phyloP scores from a whole-genome alignment of 2,113 vertebrate species.

The Heterochromis multidens region DNA sequence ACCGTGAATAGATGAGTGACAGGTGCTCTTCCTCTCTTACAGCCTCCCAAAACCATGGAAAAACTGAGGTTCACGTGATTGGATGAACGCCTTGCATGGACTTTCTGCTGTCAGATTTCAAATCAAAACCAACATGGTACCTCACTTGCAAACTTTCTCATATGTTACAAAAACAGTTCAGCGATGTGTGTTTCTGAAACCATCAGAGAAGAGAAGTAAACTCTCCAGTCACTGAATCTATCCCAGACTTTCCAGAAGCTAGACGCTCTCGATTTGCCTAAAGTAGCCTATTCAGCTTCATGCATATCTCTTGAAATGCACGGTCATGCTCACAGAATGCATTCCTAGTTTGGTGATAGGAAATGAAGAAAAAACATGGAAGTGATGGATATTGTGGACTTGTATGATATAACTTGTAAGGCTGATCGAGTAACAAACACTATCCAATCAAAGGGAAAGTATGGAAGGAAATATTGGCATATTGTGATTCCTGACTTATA shows the following conservation, averaged over 20 bases:
- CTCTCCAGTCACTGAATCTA: background rate
- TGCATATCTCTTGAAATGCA: background rate
- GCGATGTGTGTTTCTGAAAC: background rate
- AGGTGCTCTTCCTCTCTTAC: background rate
- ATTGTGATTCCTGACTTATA: background rate
- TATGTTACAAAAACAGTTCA: background rate
- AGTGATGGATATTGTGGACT: background rate
- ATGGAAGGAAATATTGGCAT: background rate
- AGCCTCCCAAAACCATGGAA: background rate
- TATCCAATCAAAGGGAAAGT: background rate
- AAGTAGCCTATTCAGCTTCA: background rate
- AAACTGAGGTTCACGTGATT: background rate
- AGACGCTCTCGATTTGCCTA: fast-evolving
- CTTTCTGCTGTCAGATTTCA: background rate
- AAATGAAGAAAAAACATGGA: background rate
- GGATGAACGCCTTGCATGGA: fast-evolving
- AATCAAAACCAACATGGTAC: background rate
- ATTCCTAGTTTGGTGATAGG: background rate
- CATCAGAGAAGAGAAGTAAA: background rate
- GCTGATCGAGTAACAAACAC: fast-evolving
- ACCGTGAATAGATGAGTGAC: background rate
- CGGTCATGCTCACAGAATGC: fast-evolving
- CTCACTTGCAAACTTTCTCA: background rate
- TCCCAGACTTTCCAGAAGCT: background rate
- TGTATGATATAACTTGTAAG: background rate